Evolutionary conservation across 2,888 invertebrate genomes (phyloP), one percentile per base, ranked within the genome.

Genomic region (Drosophila gaucha): DNA sequence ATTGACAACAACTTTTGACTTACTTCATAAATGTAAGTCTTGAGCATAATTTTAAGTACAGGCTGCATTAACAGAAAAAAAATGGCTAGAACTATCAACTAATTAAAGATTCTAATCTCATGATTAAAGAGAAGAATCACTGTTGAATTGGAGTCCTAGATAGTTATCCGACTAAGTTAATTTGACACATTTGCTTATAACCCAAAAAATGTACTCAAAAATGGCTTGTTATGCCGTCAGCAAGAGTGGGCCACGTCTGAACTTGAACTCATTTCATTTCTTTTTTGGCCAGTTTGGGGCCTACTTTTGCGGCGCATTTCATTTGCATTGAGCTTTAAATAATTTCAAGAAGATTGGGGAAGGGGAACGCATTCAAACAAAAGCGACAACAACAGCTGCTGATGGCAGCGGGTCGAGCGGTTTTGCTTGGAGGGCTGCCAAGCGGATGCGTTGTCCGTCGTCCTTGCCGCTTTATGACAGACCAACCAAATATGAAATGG

Each of bases 321-420:
- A 82, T 80, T 80, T 80, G 67, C 80, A 75, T 75, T 68, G 63
- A 30, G 58, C 38, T 66, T 73, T 71, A 67, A 80, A 71, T 78
- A 75, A 78, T 68, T 66, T 64, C n/a, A 60, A 73, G 65, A 56
- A 58, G 44, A 6, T 16, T 54, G 20, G 6, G 39, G 35, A 24
- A 16, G 24, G 49, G 35, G 33, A 26, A 16, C 52, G 57, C 54
- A 66, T 43, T 57, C 38, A 50, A 41, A 73, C 38, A 58, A 58
- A 47, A 55, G 67, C 67, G 57, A 56, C 68, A 68, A 58, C 65
- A 70, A 55, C 75, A 64, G 74, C 64, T 71, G 71, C 36, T 75
- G 44, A 8, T 65, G 58, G 52, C 60, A 71, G 49, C 57, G 55
- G 36, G 54, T 57, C 31, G 33, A 56, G 28, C 26, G 47, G 31